These are phyloP conservation scores for Nyctereutes procyonoides DNA, from an alignment of 2,113 vertebrate species.

Conservation along the genomic window DNA sequence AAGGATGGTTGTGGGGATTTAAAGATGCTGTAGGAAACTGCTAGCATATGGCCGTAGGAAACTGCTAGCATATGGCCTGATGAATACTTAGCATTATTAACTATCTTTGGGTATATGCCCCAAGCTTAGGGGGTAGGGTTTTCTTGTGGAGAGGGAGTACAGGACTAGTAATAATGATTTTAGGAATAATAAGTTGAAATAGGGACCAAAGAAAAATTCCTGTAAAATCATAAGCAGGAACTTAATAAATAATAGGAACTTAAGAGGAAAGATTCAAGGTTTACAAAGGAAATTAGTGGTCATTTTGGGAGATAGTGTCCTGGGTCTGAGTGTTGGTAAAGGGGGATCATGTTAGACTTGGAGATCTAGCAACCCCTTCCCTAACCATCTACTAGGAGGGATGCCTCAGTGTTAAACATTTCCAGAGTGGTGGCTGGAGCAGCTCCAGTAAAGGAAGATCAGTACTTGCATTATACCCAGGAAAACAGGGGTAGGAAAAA, in stretches of 20 bases:
- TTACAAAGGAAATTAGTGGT: neutral
- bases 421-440: neutral
- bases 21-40: neutral
- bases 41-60: neutral
- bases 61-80: neutral
- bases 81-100: neutral
- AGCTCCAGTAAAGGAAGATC: neutral
- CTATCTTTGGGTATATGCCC: neutral
- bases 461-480: neutral
- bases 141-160: neutral
- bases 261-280: neutral
- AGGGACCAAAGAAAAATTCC: neutral
- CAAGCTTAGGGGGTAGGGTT: neutral
- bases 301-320: neutral
- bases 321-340: neutral
- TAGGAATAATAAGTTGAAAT: neutral
- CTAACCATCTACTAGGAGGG: neutral
- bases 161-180: neutral
- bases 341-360: neutral
- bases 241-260: neutral
- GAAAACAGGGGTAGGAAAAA: neutral
- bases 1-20: neutral
- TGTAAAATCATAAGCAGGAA: neutral
- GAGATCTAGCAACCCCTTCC: neutral
- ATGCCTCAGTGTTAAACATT: neutral